Base-by-base conservation (phyloP, 1,140 invertebrate genomes). In the Phymastichus coffea region DNA sequence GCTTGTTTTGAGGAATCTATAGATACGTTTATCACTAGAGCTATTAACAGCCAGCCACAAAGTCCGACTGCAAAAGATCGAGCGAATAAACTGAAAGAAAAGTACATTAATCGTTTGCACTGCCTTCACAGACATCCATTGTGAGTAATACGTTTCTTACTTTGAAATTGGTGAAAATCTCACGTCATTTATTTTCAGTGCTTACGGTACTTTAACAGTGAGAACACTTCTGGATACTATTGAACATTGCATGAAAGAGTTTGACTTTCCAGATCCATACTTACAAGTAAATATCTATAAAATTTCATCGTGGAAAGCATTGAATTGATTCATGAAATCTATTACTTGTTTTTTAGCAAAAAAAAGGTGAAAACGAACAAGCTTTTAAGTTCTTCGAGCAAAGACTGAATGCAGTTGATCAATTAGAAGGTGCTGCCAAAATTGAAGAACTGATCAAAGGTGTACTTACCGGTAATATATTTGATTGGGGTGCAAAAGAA, bases 401-500 rank as follows among this genome's bases (percentile, higher is more conserved):
- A 7, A 77, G 84, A 54, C 66, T 91, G 44, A 61, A 70, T 17
- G 61, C 72, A 26, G 62, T 90, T 4, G 87, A 89, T 68, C 69
- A 70, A 12, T 68, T 88, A 49, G 66, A 76, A 30, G 78, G 79
- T 48, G 64, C 74, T n/a, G 80, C 83, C 44, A 80, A 83, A 61
- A 80, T 85, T 61, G 75, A 83, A 61, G 79, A 82, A 51, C 67
- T 90, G 14, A 79, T 85, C 28, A 71, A 79, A 37, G 86, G 87
- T 14, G 72, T 91, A 38, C 70, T 92, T 33, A 84, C 85, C 68
- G 92, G 92, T 20, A 98, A 98, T 81, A 94, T 98, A 77, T 98
- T 98, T 81, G 96, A 98, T 78, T 98, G 95, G 94, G 95, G 94
- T 33, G 93, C 95, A 1, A 88, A 90, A 72, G 92, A 94, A 72